Evolutionary conservation across 2,113 vertebrate genomes (phyloP), one percentile per base, ranked within the genome.

Genomic region (Orthonyx spaldingii): DNA sequence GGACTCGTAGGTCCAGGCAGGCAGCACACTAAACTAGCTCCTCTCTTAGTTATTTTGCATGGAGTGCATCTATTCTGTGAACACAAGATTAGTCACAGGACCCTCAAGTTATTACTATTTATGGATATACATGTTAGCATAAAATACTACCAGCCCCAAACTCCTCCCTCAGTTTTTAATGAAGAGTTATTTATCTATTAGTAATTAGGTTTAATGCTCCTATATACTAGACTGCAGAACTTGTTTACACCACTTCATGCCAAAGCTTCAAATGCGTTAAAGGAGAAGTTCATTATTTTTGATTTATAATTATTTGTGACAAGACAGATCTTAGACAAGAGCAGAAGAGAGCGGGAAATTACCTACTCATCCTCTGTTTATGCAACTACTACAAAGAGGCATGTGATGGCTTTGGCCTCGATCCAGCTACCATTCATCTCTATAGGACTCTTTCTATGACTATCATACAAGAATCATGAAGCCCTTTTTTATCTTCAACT

Each of bases 251-350:
- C 46, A 42, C 59, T 89, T 87, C 35, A 65, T 61, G 57, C 74
- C 74, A 91, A 93, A 80, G 74, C 42, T 88, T 86, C 66, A 71
- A 83, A 80, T 88, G 50, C 35, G 61, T 88, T 94, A 90, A 80
- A 83, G 39, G 59, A 63, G 27, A 88, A 88, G 83, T 94, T 84
- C 55, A 90, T 93, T 90, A 88, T 83, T 94, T 93, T 94, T 88
- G 66, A 95, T 93, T 95, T 95, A 80, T 93, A 94, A 90, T 95
- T 91, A 90, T 94, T 79, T 61, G 46, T 84, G 79, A 93, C 94
- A 95, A 95, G 88, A 83, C 61, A 93, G 63, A 93, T 84, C 85
- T 90, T 77, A 80, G 22, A 90, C 85, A 92, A 92, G 85, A 83
- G 47, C 47, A 94, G 59, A 88, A 93, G 49, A 96, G 57, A 85